Percentiles rank a stretch among this genome's conserved stretches.
Conservation (phyloP, 2,888 invertebrate species). For the Drosophila setosimentum region DNA sequence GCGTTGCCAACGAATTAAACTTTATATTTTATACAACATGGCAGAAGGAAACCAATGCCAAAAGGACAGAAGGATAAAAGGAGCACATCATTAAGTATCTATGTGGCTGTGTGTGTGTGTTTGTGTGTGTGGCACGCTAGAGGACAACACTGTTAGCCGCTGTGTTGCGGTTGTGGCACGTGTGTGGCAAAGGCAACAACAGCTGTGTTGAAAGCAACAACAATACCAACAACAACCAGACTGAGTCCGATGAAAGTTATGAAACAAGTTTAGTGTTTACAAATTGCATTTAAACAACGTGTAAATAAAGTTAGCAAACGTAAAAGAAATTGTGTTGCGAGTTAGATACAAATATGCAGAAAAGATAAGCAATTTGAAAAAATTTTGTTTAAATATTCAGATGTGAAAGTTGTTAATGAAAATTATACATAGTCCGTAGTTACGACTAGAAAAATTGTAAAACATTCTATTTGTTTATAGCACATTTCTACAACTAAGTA, state of each 20-base stretch:
- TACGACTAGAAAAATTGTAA: not conserved
- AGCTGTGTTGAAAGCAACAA: conserved; percentile 33
- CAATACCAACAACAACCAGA: not conserved
- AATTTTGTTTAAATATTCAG: not conserved
- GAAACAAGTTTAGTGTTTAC: conserved; percentile 28
- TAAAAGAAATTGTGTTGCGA: not conserved
- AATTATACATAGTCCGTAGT: not conserved
- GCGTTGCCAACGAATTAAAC: conserved; percentile 62
- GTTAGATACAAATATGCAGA: not conserved
- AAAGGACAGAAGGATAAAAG: conserved; percentile 21
- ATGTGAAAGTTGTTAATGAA: too few species aligned
- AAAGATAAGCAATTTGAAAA: not conserved
- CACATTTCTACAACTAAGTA: not conserved
- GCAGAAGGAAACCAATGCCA: conserved; percentile 1
- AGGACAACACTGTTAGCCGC: conserved; percentile 23
- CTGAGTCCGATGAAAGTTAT: conserved; percentile 16
- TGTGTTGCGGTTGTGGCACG: conserved; percentile 57
- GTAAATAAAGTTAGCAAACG: conserved; percentile 16
- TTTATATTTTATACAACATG: conserved; percentile 36
- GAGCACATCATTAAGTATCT: conserved; percentile 40
- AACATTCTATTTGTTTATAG: too few species aligned
- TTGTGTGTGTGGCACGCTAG: not conserved
- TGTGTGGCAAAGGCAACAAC: conserved; percentile 43
- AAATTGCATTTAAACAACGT: conserved; percentile 46
- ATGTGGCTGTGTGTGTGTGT: not conserved